phyloP scores from a whole-genome alignment of 2,888 invertebrate species.

The Lamellibrachia satsuma region DNA sequence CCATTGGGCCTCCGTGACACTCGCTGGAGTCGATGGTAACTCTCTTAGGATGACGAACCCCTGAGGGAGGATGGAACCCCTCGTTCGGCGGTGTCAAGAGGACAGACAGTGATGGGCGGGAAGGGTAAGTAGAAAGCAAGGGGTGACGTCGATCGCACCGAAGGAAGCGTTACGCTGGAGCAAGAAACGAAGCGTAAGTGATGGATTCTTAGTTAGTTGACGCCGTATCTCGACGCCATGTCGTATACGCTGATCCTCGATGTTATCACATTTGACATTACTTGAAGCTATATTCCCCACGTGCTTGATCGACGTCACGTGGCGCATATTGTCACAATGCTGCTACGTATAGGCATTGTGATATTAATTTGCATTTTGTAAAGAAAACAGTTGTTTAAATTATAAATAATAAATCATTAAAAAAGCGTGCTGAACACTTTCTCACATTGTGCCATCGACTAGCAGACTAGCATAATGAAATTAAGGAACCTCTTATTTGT shows the following conservation, averaged over 20 bases:
- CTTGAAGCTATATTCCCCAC: too few species aligned
- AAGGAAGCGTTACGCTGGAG: not conserved
- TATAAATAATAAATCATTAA: too few species aligned
- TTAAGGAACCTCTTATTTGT: too few species aligned
- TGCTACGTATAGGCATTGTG: too few species aligned
- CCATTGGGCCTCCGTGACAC: not conserved
- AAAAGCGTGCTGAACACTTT: too few species aligned
- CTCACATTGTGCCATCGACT: too few species aligned
- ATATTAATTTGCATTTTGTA: too few species aligned
- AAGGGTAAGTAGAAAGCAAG: slow-evolving; percentile 17
- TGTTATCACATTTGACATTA: not conserved
- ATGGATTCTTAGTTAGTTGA: not conserved
- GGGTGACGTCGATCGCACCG: not conserved
- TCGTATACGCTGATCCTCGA: not conserved
- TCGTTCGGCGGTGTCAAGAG: not conserved
- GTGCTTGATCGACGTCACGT: too few species aligned
- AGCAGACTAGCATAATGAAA: too few species aligned
- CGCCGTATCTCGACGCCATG: not conserved
- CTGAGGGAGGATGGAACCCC: not conserved
- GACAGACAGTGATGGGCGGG: not conserved
- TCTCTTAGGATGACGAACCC: not conserved
- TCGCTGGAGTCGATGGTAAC: not conserved
- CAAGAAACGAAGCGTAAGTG: not conserved
- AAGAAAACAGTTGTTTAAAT: too few species aligned
- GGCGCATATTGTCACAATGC: too few species aligned